These are phyloP conservation scores for Didymodactylos carnosus DNA, from an alignment of 2,888 invertebrate genomes.

Conservation along the genomic window DNA sequence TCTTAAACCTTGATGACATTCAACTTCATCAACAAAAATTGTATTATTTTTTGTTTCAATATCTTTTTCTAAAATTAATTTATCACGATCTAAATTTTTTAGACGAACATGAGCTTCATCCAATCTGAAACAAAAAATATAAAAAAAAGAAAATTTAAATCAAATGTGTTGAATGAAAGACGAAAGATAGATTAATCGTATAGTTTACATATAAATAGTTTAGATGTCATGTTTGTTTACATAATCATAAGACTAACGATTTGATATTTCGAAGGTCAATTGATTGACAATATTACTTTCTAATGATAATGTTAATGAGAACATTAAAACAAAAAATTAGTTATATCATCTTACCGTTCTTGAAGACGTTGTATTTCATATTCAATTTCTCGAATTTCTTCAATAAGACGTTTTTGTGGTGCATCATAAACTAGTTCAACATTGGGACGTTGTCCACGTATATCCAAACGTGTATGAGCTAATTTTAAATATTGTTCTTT, in stretches of 20 bases:
- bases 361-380: conserved; percentile 2
- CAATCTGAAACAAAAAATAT: conserved; percentile 14
- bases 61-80: conserved; percentile 72
- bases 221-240: too few relatives aligned
- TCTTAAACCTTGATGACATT: conserved; percentile 45
- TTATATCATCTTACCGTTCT: conserved; percentile 5
- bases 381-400: conserved; percentile 23
- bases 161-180: too few relatives aligned
- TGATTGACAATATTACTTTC: too few relatives aligned
- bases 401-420: conserved; percentile 36
- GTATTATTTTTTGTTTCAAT: conserved; percentile 73
- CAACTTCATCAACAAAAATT: conserved; percentile 75
- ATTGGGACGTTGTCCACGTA: conserved; percentile 56
- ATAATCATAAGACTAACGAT: too few relatives aligned
- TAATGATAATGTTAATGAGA: too few relatives aligned
- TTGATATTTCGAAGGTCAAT: too few relatives aligned
- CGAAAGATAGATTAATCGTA: too few relatives aligned
- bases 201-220: too few relatives aligned
- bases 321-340: too few relatives aligned
- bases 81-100: conserved; percentile 61
- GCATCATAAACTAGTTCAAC: conserved; percentile 59
- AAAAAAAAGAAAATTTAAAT: too few relatives aligned
- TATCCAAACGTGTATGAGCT: conserved; percentile 60
- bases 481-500: conserved; percentile 62
- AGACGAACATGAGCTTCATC: conserved; percentile 34